A percentile compares a stretch with the other conserved stretches of the same genome.
Conservation (phyloP, 2,113 vertebrate species). For the Notothenia coriiceps region DNA sequence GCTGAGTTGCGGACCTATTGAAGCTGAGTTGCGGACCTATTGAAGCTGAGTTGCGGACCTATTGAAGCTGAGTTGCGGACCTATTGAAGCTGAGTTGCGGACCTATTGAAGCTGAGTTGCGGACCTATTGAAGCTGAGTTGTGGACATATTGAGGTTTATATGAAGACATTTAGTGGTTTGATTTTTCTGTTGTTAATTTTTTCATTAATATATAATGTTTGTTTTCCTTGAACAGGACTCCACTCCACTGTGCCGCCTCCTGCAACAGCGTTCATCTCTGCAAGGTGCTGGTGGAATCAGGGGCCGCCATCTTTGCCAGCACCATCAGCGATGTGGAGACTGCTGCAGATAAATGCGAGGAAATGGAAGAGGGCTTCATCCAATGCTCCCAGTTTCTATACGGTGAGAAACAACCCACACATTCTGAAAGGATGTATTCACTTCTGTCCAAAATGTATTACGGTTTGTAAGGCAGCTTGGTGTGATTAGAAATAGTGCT, state of each 20-base stretch:
- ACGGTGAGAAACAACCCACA: constrained; percentile 78
- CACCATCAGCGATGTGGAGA: constrained; percentile 98
- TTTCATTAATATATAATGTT: not conserved
- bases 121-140: too few relatives aligned
- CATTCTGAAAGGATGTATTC: not conserved
- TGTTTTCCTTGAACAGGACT: constrained; percentile 85
- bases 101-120: too few relatives aligned
- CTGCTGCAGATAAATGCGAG: constrained; percentile 97
- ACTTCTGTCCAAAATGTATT: not conserved
- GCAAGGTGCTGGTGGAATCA: constrained; percentile 96
- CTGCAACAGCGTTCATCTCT: constrained; percentile 98
- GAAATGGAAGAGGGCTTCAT: constrained; percentile 97
- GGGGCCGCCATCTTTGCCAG: constrained; percentile 97
- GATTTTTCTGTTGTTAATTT: not conserved
- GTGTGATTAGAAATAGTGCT: not conserved
- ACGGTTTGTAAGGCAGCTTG: not conserved
- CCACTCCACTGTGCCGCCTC: constrained; percentile 98
- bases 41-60: too few relatives aligned
- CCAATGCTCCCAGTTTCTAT: constrained; percentile 98
- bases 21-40: too few relatives aligned
- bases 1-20: too few relatives aligned
- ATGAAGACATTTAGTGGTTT: too few relatives aligned
- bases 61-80: too few relatives aligned
- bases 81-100: too few relatives aligned
- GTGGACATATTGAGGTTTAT: too few relatives aligned